These are phyloP conservation scores for Drosophila fungiperda DNA, from an alignment of 2,888 invertebrate species.

Conservation along the genomic window DNA sequence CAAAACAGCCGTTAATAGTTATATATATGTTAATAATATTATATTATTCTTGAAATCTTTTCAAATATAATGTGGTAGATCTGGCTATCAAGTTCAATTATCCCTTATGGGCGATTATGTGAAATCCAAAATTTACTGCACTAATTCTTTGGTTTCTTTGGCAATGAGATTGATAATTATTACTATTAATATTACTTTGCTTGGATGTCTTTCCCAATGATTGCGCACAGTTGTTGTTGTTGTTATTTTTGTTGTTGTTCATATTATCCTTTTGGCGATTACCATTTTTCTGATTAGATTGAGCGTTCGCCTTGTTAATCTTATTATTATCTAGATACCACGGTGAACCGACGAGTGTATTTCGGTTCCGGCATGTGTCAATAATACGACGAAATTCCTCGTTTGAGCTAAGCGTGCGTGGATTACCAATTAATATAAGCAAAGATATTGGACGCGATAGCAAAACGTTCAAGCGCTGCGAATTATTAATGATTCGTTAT, in stretches of 20 bases:
- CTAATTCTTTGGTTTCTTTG: constrained; percentile 49
- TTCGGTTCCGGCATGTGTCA: constrained; percentile 68
- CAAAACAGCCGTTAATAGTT: not conserved
- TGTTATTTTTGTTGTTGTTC: not conserved
- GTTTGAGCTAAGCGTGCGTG: constrained; percentile 81
- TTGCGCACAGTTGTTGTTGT: constrained; percentile 1
- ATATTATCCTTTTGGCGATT: not conserved
- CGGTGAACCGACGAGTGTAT: constrained; percentile 61
- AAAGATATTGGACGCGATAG: constrained; percentile 88
- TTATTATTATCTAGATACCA: constrained; percentile 50
- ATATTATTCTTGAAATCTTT: constrained; percentile 24
- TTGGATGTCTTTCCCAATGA: constrained; percentile 53
- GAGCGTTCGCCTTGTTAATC: constrained; percentile 30
- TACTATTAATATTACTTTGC: constrained; percentile 59
- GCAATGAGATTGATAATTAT: constrained; percentile 35
- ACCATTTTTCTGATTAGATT: not conserved
- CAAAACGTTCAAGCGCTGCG: constrained; percentile 88
- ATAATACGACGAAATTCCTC: constrained; percentile 73
- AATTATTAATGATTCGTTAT: not conserved
- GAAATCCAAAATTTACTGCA: constrained; percentile 36
- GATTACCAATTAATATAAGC: constrained; percentile 87
- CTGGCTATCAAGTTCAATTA: not conserved
- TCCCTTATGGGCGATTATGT: constrained; percentile 28
- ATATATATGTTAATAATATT: not conserved
- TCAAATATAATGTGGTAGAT: constrained; percentile 7